Percentiles rank a stretch among this genome's conserved stretches.
Evolutionary conservation across 2,888 invertebrate species (phyloP).

Genomic region (Colletes collaris): DNA sequence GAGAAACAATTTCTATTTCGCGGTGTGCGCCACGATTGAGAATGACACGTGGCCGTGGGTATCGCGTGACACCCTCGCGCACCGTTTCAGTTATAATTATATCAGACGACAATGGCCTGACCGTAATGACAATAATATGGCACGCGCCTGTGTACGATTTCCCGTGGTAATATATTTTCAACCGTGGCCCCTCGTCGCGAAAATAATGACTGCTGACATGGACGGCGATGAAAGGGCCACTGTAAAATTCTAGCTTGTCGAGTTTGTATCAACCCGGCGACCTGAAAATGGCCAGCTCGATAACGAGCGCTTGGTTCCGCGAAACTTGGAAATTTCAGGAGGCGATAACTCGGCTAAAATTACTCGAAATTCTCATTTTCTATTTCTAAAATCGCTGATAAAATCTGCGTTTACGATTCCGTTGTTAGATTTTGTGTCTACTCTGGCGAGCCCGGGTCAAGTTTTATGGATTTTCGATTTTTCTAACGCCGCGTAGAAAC

Average conservation of each 20-base stretch:
- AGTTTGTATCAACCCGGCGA: not conserved
- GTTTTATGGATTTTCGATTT: too few relatives aligned
- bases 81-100: constrained; percentile 57
- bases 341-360: too few relatives aligned
- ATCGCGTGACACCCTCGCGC: constrained; percentile 55
- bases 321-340: too few relatives aligned
- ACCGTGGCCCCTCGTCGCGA: not conserved
- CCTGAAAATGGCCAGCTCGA: constrained; percentile 11
- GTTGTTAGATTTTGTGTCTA: too few relatives aligned
- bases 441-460: too few relatives aligned
- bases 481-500: too few relatives aligned
- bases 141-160: constrained; percentile 38
- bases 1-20: constrained; percentile 61
- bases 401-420: too few relatives aligned
- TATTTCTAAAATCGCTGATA: too few relatives aligned
- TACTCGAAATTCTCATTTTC: too few relatives aligned
- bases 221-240: not conserved
- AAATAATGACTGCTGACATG: not conserved
- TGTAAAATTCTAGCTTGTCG: constrained; percentile 11
- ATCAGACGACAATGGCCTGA: constrained; percentile 51
- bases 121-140: constrained; percentile 44
- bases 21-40: constrained; percentile 53
- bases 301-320: not conserved
- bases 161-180: constrained; percentile 10
- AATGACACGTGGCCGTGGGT: constrained; percentile 56